Conservation (phyloP, 1,140 invertebrate species). For the Augochlora pura region DNA sequence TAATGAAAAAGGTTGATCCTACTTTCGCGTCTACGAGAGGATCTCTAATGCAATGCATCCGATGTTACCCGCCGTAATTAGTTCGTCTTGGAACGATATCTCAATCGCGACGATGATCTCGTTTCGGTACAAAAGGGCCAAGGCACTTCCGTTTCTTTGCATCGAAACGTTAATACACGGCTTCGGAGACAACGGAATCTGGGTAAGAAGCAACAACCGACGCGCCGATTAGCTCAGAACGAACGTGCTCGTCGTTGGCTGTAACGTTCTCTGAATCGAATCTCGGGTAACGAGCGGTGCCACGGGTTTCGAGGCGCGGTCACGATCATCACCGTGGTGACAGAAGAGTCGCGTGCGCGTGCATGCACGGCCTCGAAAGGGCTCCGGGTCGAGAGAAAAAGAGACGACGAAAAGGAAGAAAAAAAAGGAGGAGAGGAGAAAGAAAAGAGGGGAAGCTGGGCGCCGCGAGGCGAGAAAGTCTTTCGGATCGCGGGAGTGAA, state of each 20-base stretch:
- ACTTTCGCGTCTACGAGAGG: no score
- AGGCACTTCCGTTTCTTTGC: no score
- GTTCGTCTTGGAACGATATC: no score
- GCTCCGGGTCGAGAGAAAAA: constrained; percentile 14
- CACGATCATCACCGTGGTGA: background rate
- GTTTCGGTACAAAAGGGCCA: no score
- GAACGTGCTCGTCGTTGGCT: background rate
- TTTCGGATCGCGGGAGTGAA: constrained; percentile 16
- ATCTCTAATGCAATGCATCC: no score
- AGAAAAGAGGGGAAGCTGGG: constrained; percentile 18
- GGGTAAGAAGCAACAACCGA: no score
- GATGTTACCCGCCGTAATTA: no score
- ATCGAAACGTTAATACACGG: no score
- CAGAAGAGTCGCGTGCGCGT: background rate
- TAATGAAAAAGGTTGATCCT: no score
- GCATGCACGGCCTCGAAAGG: constrained; percentile 12
- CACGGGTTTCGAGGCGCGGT: background rate
- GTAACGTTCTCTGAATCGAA: background rate
- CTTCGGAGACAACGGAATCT: no score
- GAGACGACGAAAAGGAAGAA: constrained; percentile 40
- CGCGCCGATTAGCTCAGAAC: background rate
- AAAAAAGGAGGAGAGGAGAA: constrained; percentile 47
- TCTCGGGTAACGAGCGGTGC: background rate
- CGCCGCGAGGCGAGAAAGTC: constrained; percentile 25
- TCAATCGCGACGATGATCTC: no score